A percentile compares a stretch with the other conserved stretches of the same genome.
These are phyloP conservation scores for Microcebus ravelobensis DNA, from an alignment of 2,113 vertebrate genomes.

Conservation along the genomic window DNA sequence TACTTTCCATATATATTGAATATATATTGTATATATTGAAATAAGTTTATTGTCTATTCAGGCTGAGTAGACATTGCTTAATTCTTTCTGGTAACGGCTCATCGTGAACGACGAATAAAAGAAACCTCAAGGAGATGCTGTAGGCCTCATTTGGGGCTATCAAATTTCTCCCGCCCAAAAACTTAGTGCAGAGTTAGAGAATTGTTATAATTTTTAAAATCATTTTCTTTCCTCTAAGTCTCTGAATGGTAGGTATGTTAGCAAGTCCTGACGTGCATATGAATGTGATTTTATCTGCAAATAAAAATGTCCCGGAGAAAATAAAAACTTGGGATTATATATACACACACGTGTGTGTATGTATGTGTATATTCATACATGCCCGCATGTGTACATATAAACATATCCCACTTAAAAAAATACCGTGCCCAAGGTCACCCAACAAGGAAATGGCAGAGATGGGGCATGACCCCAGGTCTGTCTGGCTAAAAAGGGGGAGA, in stretches of 20 bases:
- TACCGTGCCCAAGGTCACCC: background rate
- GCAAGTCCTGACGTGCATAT: background rate
- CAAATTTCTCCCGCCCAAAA: background rate
- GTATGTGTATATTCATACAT: rapidly evolving
- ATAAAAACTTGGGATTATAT: background rate
- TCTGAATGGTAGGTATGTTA: background rate
- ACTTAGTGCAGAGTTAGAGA: background rate
- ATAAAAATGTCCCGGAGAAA: background rate
- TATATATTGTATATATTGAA: background rate
- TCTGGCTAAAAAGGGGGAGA: background rate
- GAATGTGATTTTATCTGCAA: background rate
- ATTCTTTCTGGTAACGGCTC: background rate
- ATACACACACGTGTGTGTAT: background rate
- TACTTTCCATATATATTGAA: background rate
- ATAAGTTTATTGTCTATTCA: background rate
- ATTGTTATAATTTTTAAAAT: background rate
- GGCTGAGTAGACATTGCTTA: background rate
- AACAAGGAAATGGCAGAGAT: background rate
- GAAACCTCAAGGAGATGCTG: background rate
- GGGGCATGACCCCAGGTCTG: background rate
- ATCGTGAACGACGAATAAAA: background rate
- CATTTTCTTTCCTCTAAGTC: background rate
- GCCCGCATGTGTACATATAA: background rate
- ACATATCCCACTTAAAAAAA: background rate
- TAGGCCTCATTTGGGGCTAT: background rate